Percentiles rank a stretch among this genome's conserved stretches.
phyloP scores from a whole-genome alignment of 2,113 vertebrate species.

The Aplodontia rufa region DNA sequence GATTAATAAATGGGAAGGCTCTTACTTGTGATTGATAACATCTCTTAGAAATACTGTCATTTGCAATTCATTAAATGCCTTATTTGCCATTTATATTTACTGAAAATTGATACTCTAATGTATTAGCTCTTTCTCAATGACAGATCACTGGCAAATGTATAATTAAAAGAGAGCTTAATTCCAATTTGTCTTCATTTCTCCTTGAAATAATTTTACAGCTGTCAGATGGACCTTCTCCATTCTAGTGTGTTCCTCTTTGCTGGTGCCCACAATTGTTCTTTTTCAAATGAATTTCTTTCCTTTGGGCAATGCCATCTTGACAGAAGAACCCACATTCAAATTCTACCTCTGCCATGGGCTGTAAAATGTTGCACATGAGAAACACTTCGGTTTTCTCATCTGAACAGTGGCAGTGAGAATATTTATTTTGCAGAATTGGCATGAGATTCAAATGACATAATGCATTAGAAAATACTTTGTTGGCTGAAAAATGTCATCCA shows the following conservation, averaged over 20 bases:
- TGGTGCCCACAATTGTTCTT: background rate
- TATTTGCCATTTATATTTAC: constrained; percentile 82
- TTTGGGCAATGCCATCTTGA: background rate
- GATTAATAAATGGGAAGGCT: constrained; percentile 71
- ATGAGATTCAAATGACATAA: background rate
- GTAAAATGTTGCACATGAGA: background rate
- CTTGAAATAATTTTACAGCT: constrained; percentile 68
- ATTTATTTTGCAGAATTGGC: background rate
- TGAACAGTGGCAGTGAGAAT: background rate
- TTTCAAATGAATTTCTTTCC: constrained; percentile 15
- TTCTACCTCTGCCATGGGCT: background rate
- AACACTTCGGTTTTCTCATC: background rate
- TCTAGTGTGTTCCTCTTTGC: background rate
- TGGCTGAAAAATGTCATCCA: background rate
- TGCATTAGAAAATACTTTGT: background rate
- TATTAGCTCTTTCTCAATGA: constrained; percentile 78
- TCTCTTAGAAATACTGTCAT: constrained; percentile 78
- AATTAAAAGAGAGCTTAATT: constrained; percentile 80
- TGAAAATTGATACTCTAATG: constrained; percentile 77
- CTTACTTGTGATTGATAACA: constrained; percentile 74
- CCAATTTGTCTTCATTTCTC: constrained; percentile 78
- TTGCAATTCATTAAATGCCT: constrained; percentile 80
- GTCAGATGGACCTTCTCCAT: constrained; percentile 29
- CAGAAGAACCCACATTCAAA: constrained; percentile 30
- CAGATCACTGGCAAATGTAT: constrained; percentile 77